These are phyloP conservation scores for Pteronotus mesoamericanus DNA, from an alignment of 2,797 vertebrate genomes.

Conservation along the genomic window DNA sequence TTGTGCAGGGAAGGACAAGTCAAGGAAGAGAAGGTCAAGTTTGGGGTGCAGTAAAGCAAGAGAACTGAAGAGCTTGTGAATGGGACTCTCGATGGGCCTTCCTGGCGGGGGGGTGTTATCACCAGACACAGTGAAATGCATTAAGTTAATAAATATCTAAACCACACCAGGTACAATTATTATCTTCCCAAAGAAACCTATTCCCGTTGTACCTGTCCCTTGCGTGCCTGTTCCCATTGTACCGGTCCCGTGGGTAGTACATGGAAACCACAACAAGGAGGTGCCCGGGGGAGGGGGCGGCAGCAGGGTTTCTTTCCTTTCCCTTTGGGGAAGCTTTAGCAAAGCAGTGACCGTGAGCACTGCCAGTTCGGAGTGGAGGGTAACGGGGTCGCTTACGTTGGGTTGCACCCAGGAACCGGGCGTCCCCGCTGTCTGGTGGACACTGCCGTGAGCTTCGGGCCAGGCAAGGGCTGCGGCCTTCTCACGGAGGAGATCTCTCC, in stretches of 20 bases:
- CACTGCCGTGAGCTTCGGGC: not conserved
- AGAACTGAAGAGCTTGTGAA: not conserved
- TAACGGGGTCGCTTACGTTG: no score
- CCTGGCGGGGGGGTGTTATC: no score
- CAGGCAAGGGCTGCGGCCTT: not conserved
- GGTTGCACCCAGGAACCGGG: not conserved
- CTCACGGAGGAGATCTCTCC: not conserved
- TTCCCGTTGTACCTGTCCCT: no score
- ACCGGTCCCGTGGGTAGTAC: no score
- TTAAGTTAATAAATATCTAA: not conserved
- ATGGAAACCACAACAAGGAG: accelerated
- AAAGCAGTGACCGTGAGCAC: not conserved
- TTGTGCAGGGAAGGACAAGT: not conserved
- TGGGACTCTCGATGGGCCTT: not conserved
- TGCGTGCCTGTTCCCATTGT: no score
- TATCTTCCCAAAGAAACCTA: not conserved
- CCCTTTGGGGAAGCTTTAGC: not conserved
- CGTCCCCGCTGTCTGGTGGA: accelerated
- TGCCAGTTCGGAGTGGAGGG: not conserved
- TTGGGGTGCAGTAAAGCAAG: not conserved
- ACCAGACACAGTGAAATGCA: not conserved
- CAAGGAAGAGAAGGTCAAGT: not conserved
- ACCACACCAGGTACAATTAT: not conserved
- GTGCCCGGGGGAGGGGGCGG: accelerated
- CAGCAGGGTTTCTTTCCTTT: not conserved